Evolutionary conservation across 2,113 vertebrate species (phyloP).

Genomic region (Elephas maximus): DNA sequence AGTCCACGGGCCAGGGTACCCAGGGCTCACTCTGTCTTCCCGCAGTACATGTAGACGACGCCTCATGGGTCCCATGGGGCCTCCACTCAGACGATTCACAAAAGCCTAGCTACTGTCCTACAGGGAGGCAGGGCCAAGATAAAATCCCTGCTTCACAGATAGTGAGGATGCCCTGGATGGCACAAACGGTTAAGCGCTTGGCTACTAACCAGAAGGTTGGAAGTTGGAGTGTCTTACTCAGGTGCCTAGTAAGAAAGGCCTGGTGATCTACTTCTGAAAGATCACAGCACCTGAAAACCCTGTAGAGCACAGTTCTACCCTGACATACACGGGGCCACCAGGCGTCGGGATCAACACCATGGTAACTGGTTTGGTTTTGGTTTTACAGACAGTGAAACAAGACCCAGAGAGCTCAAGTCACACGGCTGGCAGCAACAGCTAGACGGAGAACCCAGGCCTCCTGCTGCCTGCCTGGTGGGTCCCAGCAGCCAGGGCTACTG

Average conservation of each 20-base stretch:
- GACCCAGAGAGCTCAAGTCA: neutral
- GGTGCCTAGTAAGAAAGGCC: neutral
- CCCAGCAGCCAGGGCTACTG: neutral
- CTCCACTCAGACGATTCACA: accelerated
- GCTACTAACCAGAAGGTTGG: neutral
- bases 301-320: neutral
- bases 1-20: neutral
- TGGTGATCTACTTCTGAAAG: neutral
- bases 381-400: accelerated
- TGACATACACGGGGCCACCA: neutral
- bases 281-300: neutral
- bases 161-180: neutral
- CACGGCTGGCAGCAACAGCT: neutral
- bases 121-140: neutral
- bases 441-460: neutral
- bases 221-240: neutral
- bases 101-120: neutral
- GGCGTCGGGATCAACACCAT: neutral
- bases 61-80: neutral
- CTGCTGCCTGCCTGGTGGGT: accelerated
- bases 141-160: neutral
- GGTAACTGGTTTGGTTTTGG: neutral
- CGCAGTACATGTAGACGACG: neutral
- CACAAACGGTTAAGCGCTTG: neutral
- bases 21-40: neutral